Evolutionary conservation across 2,113 vertebrate genomes (phyloP).

Genomic region (Glaucidium brasilianum): DNA sequence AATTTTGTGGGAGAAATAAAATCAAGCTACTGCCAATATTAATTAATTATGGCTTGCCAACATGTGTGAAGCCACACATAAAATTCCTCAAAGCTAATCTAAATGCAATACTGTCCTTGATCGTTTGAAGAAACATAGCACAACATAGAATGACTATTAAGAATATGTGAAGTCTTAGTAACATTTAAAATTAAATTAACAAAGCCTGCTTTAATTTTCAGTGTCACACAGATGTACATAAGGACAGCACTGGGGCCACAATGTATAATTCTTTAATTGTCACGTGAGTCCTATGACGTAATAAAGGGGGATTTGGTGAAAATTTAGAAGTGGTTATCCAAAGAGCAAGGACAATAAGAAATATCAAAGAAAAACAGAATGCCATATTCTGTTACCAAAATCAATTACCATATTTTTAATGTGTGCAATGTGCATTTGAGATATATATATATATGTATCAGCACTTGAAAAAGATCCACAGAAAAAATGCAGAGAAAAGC

Average conservation of each 20-base stretch:
- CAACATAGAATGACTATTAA: background rate
- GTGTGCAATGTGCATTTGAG: background rate
- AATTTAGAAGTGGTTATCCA: background rate
- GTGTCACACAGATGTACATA: background rate
- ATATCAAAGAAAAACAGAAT: background rate
- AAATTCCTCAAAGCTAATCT: background rate
- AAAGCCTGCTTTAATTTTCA: background rate
- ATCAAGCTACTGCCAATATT: background rate
- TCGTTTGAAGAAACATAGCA: background rate
- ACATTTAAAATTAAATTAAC: background rate
- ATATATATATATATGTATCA: background rate
- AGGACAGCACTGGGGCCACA: background rate
- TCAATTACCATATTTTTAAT: background rate
- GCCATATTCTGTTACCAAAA: background rate
- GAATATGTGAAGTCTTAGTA: background rate
- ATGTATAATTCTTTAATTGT: background rate
- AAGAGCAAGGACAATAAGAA: background rate
- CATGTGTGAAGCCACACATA: background rate
- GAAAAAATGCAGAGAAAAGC: background rate
- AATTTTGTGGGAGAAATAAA: background rate
- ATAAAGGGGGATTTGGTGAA: background rate
- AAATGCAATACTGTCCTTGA: background rate
- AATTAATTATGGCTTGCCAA: background rate
- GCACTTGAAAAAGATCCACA: background rate
- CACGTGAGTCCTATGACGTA: rapidly evolving